phyloP scores from a whole-genome alignment of 2,888 invertebrate genomes.

The Thymelicus lineola region DNA sequence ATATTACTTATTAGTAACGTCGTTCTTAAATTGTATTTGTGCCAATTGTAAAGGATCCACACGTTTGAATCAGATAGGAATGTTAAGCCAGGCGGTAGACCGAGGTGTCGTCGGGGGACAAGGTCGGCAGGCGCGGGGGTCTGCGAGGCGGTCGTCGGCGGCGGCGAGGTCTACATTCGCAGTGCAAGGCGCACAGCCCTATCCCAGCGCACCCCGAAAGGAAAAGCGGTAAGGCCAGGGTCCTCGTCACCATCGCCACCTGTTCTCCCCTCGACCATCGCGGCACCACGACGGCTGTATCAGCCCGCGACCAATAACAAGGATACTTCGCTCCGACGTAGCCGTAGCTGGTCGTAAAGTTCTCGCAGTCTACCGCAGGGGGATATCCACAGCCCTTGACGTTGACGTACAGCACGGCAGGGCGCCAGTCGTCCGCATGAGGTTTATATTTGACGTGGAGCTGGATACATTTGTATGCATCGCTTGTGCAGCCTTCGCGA shows the following conservation, averaged over 20 bases:
- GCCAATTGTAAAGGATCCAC: constrained; percentile 40
- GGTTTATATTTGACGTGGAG: constrained; percentile 87
- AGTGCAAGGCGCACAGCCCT: constrained; percentile 94
- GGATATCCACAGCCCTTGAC: constrained; percentile 95
- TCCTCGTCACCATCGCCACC: constrained; percentile 92
- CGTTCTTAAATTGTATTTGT: constrained; percentile 40
- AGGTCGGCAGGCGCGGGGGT: constrained; percentile 85
- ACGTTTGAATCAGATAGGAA: constrained; percentile 31
- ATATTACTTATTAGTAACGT: constrained; percentile 38
- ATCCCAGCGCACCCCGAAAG: constrained; percentile 93
- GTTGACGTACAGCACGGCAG: constrained; percentile 89
- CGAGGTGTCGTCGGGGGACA: constrained; percentile 83
- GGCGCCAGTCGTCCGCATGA: constrained; percentile 78
- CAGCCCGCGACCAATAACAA: constrained; percentile 90
- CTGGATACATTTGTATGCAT: constrained; percentile 89
- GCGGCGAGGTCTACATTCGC: constrained; percentile 91
- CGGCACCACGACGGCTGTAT: constrained; percentile 92
- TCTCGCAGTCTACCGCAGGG: constrained; percentile 90
- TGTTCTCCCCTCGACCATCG: constrained; percentile 93
- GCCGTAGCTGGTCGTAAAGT: constrained; percentile 90
- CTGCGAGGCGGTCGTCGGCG: constrained; percentile 87
- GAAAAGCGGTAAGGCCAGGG: constrained; percentile 93
- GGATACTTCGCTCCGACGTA: constrained; percentile 88
- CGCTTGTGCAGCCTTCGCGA: constrained; percentile 92
- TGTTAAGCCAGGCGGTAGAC: constrained; percentile 74